phyloP scores from a whole-genome alignment of 2,113 vertebrate species.

The Corythoichthys haematopterus region DNA sequence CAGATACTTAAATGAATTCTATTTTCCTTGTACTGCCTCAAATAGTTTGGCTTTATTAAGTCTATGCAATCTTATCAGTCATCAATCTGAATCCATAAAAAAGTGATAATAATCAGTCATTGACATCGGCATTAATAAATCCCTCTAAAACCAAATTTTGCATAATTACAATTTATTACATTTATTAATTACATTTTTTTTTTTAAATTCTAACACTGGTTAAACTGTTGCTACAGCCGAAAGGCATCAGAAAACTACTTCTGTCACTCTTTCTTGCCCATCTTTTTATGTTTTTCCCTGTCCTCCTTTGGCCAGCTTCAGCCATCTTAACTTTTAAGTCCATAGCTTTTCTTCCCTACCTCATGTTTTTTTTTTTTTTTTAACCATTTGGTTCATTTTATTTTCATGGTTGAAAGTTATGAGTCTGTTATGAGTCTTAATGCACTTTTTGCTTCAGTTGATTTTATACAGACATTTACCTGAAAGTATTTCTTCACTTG shows the following conservation, averaged over 20 bases:
- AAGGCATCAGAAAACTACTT: slow-evolving; percentile 18
- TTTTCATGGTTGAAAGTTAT: too few relatives aligned
- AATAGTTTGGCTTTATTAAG: slow-evolving; percentile 35
- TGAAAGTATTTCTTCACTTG: too few relatives aligned
- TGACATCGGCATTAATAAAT: slow-evolving; percentile 28
- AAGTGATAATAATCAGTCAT: slow-evolving; percentile 54
- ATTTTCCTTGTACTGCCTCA: slow-evolving; percentile 20
- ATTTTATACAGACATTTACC: too few relatives aligned
- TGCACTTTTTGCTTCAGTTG: too few relatives aligned
- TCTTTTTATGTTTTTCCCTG: slow-evolving; percentile 8
- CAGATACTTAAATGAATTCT: not conserved
- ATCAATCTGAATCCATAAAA: slow-evolving; percentile 53
- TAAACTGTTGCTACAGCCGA: slow-evolving; percentile 21
- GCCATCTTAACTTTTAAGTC: slow-evolving; percentile 17
- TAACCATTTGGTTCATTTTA: slow-evolving; percentile 17
- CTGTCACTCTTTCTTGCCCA: slow-evolving; percentile 12
- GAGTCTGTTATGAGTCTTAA: too few relatives aligned
- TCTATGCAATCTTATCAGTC: slow-evolving; percentile 43
- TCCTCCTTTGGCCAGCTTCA: not conserved
- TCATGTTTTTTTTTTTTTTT: slow-evolving; percentile 2
- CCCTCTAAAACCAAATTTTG: too few relatives aligned
- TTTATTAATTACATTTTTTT: too few relatives aligned
- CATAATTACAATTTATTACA: too few relatives aligned
- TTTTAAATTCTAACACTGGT: slow-evolving; percentile 26
- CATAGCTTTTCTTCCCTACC: slow-evolving; percentile 5